Evolutionary conservation across 2,113 vertebrate genomes (phyloP).

Genomic region (Burhinus bistriatus): DNA sequence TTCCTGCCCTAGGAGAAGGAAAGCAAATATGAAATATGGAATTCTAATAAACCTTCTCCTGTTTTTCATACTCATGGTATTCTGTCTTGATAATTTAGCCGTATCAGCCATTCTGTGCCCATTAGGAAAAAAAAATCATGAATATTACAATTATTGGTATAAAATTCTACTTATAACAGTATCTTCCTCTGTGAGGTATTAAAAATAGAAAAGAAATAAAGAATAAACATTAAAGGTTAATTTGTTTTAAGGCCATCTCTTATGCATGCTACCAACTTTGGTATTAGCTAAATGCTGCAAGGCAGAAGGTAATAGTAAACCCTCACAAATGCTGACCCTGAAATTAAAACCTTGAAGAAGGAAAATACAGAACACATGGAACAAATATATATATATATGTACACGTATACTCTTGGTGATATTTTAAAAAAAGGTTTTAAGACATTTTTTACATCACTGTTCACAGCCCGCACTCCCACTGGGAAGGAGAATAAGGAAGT

Average conservation of each 20-base stretch:
- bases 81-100: neutral
- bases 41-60: neutral
- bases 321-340: neutral
- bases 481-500: neutral
- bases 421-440: neutral
- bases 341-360: neutral
- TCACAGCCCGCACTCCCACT: neutral
- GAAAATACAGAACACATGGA: neutral
- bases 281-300: neutral
- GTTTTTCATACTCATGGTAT: neutral
- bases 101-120: neutral
- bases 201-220: neutral
- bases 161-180: neutral
- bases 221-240: neutral
- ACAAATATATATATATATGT: neutral
- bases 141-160: neutral
- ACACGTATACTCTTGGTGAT: neutral
- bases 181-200: neutral
- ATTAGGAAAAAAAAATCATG: neutral
- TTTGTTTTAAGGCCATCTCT: neutral
- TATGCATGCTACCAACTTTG: neutral
- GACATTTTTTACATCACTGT: neutral
- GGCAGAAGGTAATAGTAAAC: neutral
- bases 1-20: neutral
- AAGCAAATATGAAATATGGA: neutral